A percentile compares a stretch with the other conserved stretches of the same genome.
Conservation (phyloP, 2,113 vertebrate genomes). For the Onychostoma macrolepis region DNA sequence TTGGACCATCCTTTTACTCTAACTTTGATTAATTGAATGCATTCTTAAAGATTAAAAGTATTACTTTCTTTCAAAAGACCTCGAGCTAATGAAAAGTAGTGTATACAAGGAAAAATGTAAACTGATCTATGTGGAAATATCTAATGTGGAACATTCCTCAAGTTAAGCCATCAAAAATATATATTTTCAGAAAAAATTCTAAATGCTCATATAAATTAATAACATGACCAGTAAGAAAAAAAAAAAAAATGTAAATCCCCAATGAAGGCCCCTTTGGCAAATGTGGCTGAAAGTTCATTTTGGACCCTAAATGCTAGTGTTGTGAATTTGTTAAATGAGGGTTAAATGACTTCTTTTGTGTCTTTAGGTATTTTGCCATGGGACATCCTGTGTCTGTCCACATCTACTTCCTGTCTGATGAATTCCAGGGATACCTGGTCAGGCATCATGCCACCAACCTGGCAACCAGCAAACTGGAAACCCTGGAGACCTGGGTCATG, state of each 20-base stretch:
- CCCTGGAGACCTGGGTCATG: conserved; percentile 95
- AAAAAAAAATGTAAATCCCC: no score
- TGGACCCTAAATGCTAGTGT: background rate
- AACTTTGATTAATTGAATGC: background rate
- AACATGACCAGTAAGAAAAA: background rate
- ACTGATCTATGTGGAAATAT: background rate
- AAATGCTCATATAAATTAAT: background rate
- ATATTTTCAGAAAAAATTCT: background rate
- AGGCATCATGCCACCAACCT: conserved; percentile 93
- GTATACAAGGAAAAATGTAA: no score
- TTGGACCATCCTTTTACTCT: no score
- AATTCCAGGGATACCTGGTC: conserved; percentile 96
- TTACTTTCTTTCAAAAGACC: background rate
- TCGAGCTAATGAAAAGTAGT: background rate
- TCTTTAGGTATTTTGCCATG: conserved; percentile 90
- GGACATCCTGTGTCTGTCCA: conserved; percentile 93
- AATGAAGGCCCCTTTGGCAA: background rate
- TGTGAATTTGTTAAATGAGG: background rate
- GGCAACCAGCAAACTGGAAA: conserved; percentile 95
- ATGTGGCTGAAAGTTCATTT: background rate
- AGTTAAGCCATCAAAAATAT: background rate
- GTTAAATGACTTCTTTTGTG: conserved; percentile 46
- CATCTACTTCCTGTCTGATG: conserved; percentile 95
- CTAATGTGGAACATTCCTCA: background rate
- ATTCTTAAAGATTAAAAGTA: background rate